A percentile compares a stretch with the other conserved stretches of the same genome.
These are phyloP conservation scores for Epistrophella euchroma DNA, from an alignment of 2,888 invertebrate species.

Conservation along the genomic window DNA sequence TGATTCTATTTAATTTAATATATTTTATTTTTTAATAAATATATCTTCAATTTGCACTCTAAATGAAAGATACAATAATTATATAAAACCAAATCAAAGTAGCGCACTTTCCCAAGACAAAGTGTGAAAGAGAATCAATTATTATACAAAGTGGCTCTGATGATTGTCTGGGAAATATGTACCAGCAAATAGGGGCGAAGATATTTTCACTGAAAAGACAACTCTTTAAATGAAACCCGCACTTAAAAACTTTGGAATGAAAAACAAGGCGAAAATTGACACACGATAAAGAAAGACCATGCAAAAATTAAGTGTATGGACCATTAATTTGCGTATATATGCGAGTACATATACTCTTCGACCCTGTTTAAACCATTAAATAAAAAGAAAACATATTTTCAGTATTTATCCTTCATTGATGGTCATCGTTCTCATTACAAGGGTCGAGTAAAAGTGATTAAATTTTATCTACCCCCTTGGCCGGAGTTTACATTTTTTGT, in stretches of 20 bases:
- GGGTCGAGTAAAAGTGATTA: slow-evolving; percentile 31
- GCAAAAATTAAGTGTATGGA: slow-evolving; percentile 16
- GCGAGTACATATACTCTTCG: background rate
- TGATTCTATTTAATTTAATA: no score
- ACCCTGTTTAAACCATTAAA: slow-evolving; percentile 6
- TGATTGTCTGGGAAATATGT: slow-evolving; percentile 16
- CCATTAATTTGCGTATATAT: slow-evolving; percentile 14
- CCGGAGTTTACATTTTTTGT: slow-evolving; percentile 15
- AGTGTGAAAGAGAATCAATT: slow-evolving; percentile 1
- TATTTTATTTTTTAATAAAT: no score
- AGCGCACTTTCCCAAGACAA: background rate
- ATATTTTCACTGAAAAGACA: slow-evolving; percentile 20
- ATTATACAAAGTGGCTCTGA: background rate
- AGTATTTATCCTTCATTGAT: slow-evolving; percentile 18
- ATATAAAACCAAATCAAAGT: background rate
- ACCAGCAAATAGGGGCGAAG: slow-evolving; percentile 21
- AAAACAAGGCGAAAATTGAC: slow-evolving; percentile 17
- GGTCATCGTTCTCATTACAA: slow-evolving; percentile 42
- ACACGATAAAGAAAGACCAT: background rate
- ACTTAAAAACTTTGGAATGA: background rate
- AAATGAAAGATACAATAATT: background rate
- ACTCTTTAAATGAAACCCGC: slow-evolving; percentile 16
- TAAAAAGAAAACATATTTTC: background rate
- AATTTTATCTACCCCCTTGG: slow-evolving; percentile 36
- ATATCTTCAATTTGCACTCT: background rate